A percentile compares a stretch with the other conserved stretches of the same genome.
Conservation (phyloP, 2,113 vertebrate species). For the Phasianus colchicus region DNA sequence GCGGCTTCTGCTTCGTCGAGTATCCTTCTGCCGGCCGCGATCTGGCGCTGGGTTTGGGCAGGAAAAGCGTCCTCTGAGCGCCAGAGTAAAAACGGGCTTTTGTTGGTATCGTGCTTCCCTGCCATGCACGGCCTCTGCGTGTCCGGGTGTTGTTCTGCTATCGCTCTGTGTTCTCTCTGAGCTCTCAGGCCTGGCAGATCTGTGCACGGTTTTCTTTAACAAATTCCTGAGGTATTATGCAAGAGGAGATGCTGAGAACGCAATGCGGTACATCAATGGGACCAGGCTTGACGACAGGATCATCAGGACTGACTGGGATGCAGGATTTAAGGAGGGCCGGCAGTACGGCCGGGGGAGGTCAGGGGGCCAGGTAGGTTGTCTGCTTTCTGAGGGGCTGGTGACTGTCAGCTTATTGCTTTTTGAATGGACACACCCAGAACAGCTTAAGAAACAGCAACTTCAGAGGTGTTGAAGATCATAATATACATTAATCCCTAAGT, state of each 20-base stretch:
- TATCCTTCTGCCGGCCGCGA: constrained; percentile 79
- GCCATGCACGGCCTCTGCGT: no score
- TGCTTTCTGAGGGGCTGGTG: not conserved
- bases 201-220: not conserved
- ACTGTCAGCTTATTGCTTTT: not conserved
- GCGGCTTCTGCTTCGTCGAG: constrained; percentile 93
- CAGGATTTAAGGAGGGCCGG: constrained; percentile 88
- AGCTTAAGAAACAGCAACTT: not conserved
- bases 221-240: constrained; percentile 80
- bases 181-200: no score
- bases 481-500: accelerated
- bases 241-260: constrained; percentile 83
- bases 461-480: not conserved
- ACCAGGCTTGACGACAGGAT: constrained; percentile 89
- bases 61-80: no score
- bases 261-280: constrained; percentile 88
- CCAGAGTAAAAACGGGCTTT: no score
- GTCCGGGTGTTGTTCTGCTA: no score
- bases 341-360: constrained; percentile 90
- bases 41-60: no score
- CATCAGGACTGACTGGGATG: constrained; percentile 92
- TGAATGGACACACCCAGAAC: not conserved
- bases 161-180: no score
- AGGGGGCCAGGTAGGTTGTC: constrained; percentile 85
- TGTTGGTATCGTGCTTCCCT: no score